Conservation (phyloP, 92 coral and sea anemone genomes). For the Paragorgia papillata region DNA sequence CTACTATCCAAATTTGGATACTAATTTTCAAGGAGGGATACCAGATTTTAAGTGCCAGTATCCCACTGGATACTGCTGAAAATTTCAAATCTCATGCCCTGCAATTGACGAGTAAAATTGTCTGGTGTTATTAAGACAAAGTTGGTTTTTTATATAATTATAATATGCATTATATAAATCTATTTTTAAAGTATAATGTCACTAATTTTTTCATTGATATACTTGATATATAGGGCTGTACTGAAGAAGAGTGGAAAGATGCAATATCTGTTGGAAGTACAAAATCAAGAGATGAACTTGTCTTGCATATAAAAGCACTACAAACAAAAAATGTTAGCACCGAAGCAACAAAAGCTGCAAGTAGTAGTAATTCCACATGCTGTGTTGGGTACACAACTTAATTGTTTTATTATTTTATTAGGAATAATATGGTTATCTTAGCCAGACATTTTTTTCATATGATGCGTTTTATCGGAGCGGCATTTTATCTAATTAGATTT, state of each 20-base stretch:
- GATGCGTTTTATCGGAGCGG: too few relatives aligned
- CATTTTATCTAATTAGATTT: too few relatives aligned
- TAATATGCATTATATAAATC: background rate
- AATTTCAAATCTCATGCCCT: too few relatives aligned
- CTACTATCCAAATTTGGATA: too few relatives aligned
- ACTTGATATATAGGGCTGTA: conserved; percentile 77
- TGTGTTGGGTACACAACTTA: conserved; percentile 17
- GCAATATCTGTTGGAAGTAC: conserved; percentile 54
- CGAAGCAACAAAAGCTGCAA: background rate
- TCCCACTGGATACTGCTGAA: too few relatives aligned
- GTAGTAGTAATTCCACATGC: conserved; percentile 4
- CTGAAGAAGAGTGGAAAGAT: conserved; percentile 74
- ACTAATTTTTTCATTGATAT: too few relatives aligned
- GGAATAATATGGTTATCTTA: too few relatives aligned
- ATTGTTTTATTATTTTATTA: background rate
- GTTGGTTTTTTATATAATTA: background rate
- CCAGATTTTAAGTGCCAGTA: too few relatives aligned
- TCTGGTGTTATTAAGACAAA: background rate
- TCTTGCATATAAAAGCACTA: conserved; percentile 34
- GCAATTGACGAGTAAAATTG: background rate
- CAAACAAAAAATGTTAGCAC: conserved; percentile 16
- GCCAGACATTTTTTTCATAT: too few relatives aligned
- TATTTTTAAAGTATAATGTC: too few relatives aligned
- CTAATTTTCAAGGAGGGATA: too few relatives aligned
- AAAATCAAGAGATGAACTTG: conserved; percentile 36